Conservation (phyloP, 2,888 invertebrate species). For the Drosophila rubida region DNA sequence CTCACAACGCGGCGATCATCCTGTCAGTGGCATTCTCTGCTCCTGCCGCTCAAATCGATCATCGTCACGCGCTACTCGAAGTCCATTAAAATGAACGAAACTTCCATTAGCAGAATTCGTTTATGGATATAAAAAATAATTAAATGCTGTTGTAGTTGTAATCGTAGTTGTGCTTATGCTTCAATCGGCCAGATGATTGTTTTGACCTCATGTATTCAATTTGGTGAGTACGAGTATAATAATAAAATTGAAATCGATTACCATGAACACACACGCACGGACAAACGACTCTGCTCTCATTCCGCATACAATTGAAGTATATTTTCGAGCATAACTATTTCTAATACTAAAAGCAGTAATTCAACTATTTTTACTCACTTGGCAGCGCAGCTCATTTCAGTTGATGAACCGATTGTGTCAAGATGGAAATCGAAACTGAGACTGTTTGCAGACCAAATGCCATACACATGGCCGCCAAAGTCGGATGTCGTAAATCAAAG, state of each 20-base stretch:
- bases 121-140: conserved; percentile 61
- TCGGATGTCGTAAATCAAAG: conserved; percentile 68
- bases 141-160: conserved; percentile 34
- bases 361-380: conserved; percentile 1
- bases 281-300: neutral
- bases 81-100: conserved; percentile 67
- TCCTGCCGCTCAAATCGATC: conserved; percentile 61
- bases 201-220: conserved; percentile 22
- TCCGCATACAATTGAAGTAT: neutral
- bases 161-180: conserved; percentile 18
- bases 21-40: conserved; percentile 40
- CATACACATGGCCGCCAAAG: conserved; percentile 53
- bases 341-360: neutral
- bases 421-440: conserved; percentile 59
- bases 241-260: conserved; percentile 14
- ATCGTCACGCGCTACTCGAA: conserved; percentile 68
- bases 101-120: conserved; percentile 66
- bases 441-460: conserved; percentile 30
- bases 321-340: neutral
- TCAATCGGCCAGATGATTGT: conserved; percentile 27
- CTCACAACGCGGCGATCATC: conserved; percentile 36
- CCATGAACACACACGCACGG: conserved; percentile 22
- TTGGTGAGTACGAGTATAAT: conserved; percentile 15
- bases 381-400: neutral
- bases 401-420: conserved; percentile 49